These are phyloP conservation scores for Neoarius graeffei DNA, from an alignment of 2,113 vertebrate species.

Conservation along the genomic window DNA sequence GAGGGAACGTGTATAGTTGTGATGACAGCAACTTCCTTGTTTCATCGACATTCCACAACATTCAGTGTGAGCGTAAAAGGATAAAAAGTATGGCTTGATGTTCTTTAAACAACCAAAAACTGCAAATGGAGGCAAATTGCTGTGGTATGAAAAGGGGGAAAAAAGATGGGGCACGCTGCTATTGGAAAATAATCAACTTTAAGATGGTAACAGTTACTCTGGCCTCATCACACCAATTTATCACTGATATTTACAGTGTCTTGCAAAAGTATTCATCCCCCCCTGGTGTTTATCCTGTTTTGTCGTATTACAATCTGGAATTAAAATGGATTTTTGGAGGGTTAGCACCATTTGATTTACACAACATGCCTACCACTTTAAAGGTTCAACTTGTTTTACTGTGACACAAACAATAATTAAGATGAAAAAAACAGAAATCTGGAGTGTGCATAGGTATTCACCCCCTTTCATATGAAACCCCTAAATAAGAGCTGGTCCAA, in stretches of 20 bases:
- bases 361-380: too few relatives aligned
- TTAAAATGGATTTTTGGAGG: too few relatives aligned
- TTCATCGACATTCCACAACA: background rate
- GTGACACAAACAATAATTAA: too few relatives aligned
- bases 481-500: too few relatives aligned
- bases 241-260: background rate
- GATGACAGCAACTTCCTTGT: background rate
- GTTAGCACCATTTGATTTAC: too few relatives aligned
- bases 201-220: background rate
- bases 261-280: too few relatives aligned
- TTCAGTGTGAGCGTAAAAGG: background rate
- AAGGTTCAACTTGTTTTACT: too few relatives aligned
- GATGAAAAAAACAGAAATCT: too few relatives aligned
- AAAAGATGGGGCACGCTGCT: background rate
- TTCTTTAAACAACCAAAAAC: background rate
- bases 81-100: background rate
- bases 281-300: too few relatives aligned
- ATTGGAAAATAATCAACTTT: background rate
- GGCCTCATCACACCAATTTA: background rate
- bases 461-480: too few relatives aligned
- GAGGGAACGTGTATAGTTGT: background rate
- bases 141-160: background rate
- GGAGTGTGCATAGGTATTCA: too few relatives aligned
- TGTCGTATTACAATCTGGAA: too few relatives aligned
- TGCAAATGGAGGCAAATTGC: background rate